Evolutionary conservation across 2,888 invertebrate genomes (phyloP), one percentile per base, ranked within the genome.

Genomic region (Xestia xanthographa): DNA sequence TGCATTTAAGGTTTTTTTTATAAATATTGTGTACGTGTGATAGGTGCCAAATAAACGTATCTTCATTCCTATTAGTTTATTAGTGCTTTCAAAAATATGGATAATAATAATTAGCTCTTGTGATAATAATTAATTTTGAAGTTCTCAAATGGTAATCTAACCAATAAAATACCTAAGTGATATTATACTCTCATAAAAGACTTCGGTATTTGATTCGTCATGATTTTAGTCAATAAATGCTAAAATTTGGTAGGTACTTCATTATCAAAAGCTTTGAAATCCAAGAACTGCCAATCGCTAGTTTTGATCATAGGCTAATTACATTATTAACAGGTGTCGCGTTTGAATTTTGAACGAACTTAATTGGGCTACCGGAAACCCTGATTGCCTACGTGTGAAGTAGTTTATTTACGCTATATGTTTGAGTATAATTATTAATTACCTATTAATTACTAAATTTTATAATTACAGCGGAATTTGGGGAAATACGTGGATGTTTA

Each of bases 251-350:
- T 17, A 41, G 12, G 2, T 45, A 26, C 8, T 66, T 58, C 22
- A 6, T 3, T 41, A 29, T 53, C 14, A 20, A 79, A 70, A 22
- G 14, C 14, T 69, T 65, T 26, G 38, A 71, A 56, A 63, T 56
- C 12, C 29, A 22, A 38, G 50, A 69, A 45, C 34, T 48, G 12
- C 12, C 38, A n/a, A 14, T 38, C 0, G 29, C 20, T 6, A 22
- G 22, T 48, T 48, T 78, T 72, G 26, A 65, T 79, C 41, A 71
- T 29, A 50, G 17, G 17, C 12, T 38, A 38, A 78, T 68, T 34
- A 68, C 4, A 60, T 50, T 78, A 50, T 77, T 68, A 12, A 77
- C 22, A 43, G 63, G 38, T 63, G 45, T 38, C 29, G 6, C 2
- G 38, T 78, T 77, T 45, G 20, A 2, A 45, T 22, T 53, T 45